Evolutionary conservation across 2,888 invertebrate species (phyloP).

Genomic region (Doris montereyensis): DNA sequence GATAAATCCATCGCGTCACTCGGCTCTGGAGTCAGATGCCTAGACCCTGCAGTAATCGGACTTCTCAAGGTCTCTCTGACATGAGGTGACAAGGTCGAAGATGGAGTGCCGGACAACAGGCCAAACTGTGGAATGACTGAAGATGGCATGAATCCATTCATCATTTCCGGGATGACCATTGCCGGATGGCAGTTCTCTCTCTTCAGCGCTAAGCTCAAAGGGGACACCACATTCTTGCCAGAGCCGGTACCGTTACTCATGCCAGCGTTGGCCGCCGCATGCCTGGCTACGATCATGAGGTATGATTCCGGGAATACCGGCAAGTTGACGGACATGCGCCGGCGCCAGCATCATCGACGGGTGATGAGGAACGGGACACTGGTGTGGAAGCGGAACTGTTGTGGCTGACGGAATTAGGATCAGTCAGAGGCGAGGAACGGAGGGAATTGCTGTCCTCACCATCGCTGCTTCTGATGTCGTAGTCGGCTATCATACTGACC

Average conservation of each 20-base stretch:
- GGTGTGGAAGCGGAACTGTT: no score
- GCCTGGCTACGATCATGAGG: constrained; percentile 40
- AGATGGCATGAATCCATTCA: constrained; percentile 28
- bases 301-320: constrained; percentile 48
- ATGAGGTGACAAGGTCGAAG: constrained; percentile 13
- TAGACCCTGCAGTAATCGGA: constrained; percentile 20
- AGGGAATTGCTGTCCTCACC: constrained; percentile 36
- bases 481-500: constrained; percentile 40
- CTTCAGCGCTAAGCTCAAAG: constrained; percentile 38
- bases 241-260: constrained; percentile 21
- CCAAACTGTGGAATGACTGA: constrained; percentile 29
- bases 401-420: constrained; percentile 25
- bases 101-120: constrained; percentile 7
- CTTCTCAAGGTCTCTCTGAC: background rate
- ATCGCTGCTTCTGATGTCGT: constrained; percentile 38
- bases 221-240: constrained; percentile 39
- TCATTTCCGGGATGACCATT: constrained; percentile 28
- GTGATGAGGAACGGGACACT: background rate
- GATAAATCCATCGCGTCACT: constrained; percentile 36
- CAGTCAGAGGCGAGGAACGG: constrained; percentile 39
- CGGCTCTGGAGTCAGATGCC: background rate
- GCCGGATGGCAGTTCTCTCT: constrained; percentile 16
- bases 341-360: background rate
- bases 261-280: constrained; percentile 37
- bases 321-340: constrained; percentile 42